Evolutionary conservation across 2,113 vertebrate genomes (phyloP), one percentile per base, ranked within the genome.

Genomic region (Cyanoliseus patagonus): DNA sequence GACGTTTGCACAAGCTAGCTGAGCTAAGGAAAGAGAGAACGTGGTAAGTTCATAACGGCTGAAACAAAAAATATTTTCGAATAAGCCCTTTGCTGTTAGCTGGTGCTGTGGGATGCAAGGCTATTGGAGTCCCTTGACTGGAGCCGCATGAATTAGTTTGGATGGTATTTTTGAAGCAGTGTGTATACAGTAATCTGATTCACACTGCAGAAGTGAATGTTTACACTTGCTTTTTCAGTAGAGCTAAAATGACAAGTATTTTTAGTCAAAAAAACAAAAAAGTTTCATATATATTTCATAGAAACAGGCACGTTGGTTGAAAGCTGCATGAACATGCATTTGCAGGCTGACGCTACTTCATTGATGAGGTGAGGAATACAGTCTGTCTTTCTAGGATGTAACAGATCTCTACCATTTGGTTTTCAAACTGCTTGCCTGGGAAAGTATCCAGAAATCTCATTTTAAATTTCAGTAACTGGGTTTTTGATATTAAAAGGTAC

Each of bases 1-100:
- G 98, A 95, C 98, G 98, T 63, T 97, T 99, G 78, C 98, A 98
- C 93, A 98, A 98, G 95, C 97, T 99, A 49, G 98, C 98, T 6
- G 98, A 99, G 80, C 97, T 98, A 82, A 97, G 98, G 90, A 98
- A 98, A 74, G 97, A 98, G 97, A 94, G 97, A 52, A 95, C 89
- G 1, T 98, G 98, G 98, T 99, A 90, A 98, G 98, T 98, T 39
- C 28, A 7, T 12, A 37, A 63, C 59, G 78, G 88, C 46, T 83
- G 57, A 94, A 97, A 96, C 52, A 19, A 94, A 82, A 83, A 78
- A 15, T 10, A 5, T 23, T 74, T 72, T 30, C 24, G 69, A 70
- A 66, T 53, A 51, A 83, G 17, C 53, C 64, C 13, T 79, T 10
- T 8, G 6, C 33, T 57, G 7, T 15, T 53, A 62, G 31, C 37